Evolutionary conservation across 2,797 vertebrate species (phyloP).

Genomic region (Darevskia nairensis): DNA sequence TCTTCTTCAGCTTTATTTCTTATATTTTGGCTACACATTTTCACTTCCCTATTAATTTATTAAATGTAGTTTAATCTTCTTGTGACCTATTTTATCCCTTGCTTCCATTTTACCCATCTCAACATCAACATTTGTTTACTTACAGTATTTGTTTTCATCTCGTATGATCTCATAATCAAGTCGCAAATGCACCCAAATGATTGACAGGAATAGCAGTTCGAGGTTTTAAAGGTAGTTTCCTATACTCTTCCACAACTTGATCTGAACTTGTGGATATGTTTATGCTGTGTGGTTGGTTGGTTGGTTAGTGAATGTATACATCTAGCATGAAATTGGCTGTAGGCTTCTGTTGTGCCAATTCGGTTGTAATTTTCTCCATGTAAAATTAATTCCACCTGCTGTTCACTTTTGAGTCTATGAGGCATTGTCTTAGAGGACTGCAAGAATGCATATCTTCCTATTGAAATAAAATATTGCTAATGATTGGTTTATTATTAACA

Average conservation of each 20-base stretch:
- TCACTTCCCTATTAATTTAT: constrained; percentile 77
- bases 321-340: background rate
- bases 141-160: constrained; percentile 24
- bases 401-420: constrained; percentile 43
- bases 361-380: background rate
- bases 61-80: constrained; percentile 74
- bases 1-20: constrained; percentile 64
- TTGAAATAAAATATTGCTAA: constrained; percentile 61
- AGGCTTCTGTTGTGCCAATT: background rate
- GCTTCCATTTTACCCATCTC: constrained; percentile 45
- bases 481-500: constrained; percentile 55
- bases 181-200: background rate
- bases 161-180: constrained; percentile 27
- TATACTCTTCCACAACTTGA: background rate
- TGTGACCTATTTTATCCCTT: constrained; percentile 65
- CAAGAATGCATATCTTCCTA: constrained; percentile 49
- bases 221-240: background rate
- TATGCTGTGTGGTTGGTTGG: background rate
- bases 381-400: constrained; percentile 24
- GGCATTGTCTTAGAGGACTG: constrained; percentile 33
- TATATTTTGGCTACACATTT: constrained; percentile 73
- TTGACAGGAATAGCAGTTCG: background rate
- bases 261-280: background rate
- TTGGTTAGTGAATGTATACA: constrained; percentile 2
- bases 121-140: constrained; percentile 27